Evolutionary conservation across 2,797 vertebrate genomes (phyloP), one percentile per base, ranked within the genome.

Genomic region (Cetoscarus ocellatus): DNA sequence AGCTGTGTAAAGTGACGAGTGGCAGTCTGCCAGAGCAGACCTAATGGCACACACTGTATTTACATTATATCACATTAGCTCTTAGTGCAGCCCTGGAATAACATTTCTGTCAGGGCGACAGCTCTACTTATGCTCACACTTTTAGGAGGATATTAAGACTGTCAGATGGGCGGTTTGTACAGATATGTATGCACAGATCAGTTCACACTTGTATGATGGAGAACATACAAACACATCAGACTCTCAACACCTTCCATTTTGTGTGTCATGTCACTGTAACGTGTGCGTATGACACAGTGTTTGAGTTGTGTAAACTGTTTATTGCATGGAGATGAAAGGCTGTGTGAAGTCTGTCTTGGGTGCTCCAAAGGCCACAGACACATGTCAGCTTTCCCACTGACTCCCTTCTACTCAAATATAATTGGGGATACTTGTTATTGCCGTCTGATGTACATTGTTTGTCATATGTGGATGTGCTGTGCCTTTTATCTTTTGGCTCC

Each of bases 301-400:
- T 73, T 50, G 62, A 83, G 53, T 70, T 80, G 73, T 79, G 71
- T 86, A 85, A 88, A 87, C 82, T 79, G 83, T 86, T 83, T 84
- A 80, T 68, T 63, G 77, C 69, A 38, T 8, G 12, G 71, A 86
- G 86, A 90, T 88, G 72, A 92, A 90, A 88, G 83, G 80, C 71
- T 63, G 13, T 13, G 6, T 56, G 66, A 67, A 52, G 73, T 62
- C 43, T 39, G 73, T 73, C 73, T 62, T 54, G 61, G 47, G 19
- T 55, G 45, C 61, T 52, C 10, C 71, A 54, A 45, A 43, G 64
- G 14, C 75, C 39, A 19, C 82, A 70, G 67, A 70, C 74, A 62
- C 77, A 77, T 9, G 67, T 59, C 67, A 53, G 49, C 70, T 10
- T 51, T 60, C 70, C 38, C 74, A 12, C 12, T 3, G 8, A 51